Percentiles rank a stretch among this genome's conserved stretches.
Conservation (phyloP, 2,797 vertebrate species). For the Galago senegalensis region DNA sequence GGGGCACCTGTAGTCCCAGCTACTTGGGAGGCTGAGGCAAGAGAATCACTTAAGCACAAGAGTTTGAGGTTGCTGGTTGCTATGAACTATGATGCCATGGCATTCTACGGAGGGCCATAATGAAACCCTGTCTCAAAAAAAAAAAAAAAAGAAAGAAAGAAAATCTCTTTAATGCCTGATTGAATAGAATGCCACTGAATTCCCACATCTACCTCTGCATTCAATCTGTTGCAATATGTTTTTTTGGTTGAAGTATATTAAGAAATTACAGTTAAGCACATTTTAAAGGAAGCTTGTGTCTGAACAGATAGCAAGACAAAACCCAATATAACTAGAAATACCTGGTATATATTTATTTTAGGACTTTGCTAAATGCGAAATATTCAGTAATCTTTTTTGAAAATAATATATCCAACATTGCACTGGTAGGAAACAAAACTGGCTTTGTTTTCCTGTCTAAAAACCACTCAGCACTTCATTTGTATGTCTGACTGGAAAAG, state of each 20-base stretch:
- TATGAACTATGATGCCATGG: too few species aligned
- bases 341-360: slow-evolving; percentile 68
- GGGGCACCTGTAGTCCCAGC: too few species aligned
- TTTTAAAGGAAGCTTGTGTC: slow-evolving; percentile 78
- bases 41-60: too few species aligned
- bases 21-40: too few species aligned
- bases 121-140: too few species aligned
- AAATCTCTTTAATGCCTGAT: neutral
- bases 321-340: slow-evolving; percentile 74
- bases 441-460: slow-evolving; percentile 77
- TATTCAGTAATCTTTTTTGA: slow-evolving; percentile 69
- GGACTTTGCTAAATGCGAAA: slow-evolving; percentile 69
- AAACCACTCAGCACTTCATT: slow-evolving; percentile 80
- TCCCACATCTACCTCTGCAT: neutral
- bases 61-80: too few species aligned
- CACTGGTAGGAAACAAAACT: slow-evolving; percentile 81
- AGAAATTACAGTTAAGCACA: slow-evolving; percentile 79
- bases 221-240: slow-evolving; percentile 37
- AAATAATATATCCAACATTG: slow-evolving; percentile 71
- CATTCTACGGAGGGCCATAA: too few species aligned
- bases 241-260: slow-evolving; percentile 37
- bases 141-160: too few species aligned
- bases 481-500: slow-evolving; percentile 91
- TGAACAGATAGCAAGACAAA: slow-evolving; percentile 80
- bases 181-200: neutral